phyloP scores from a whole-genome alignment of 2,797 vertebrate species.

The Molothrus aeneus region DNA sequence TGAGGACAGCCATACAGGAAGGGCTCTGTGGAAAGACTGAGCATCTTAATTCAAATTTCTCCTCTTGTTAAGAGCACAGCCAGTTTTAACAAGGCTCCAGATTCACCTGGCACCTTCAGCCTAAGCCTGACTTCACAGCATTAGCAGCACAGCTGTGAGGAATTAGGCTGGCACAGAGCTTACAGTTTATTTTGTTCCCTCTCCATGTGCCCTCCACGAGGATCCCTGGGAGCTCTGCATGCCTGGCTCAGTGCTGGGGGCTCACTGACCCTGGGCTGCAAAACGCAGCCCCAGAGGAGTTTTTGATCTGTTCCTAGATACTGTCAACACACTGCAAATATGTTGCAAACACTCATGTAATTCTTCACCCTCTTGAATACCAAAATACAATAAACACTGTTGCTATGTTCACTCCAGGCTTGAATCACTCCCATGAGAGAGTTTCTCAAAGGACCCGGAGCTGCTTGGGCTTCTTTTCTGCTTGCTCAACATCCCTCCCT shows the following conservation, averaged over 20 bases:
- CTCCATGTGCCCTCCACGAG: fast-evolving
- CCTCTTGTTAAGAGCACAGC: neutral
- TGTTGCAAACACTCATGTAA: neutral
- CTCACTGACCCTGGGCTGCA: neutral
- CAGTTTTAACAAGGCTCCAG: fast-evolving
- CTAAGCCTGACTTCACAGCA: neutral
- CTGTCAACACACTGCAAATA: neutral
- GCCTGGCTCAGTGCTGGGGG: neutral
- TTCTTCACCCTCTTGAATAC: neutral
- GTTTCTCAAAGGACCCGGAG: neutral
- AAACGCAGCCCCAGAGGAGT: neutral
- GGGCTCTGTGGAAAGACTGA: neutral
- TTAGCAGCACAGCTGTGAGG: neutral
- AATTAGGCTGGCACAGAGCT: neutral
- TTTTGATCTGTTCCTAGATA: neutral
- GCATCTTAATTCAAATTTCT: neutral
- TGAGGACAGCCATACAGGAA: neutral
- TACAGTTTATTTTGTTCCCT: neutral
- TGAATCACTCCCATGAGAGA: neutral
- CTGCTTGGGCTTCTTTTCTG: neutral
- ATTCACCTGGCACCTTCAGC: neutral
- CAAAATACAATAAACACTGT: constrained; percentile 31
- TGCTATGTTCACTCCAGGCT: constrained; percentile 14
- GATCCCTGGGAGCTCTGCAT: neutral
- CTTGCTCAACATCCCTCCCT: constrained; percentile 29